A percentile compares a stretch with the other conserved stretches of the same genome.
These are phyloP conservation scores for Abramis brama DNA, from an alignment of 2,113 vertebrate species.

Conservation along the genomic window DNA sequence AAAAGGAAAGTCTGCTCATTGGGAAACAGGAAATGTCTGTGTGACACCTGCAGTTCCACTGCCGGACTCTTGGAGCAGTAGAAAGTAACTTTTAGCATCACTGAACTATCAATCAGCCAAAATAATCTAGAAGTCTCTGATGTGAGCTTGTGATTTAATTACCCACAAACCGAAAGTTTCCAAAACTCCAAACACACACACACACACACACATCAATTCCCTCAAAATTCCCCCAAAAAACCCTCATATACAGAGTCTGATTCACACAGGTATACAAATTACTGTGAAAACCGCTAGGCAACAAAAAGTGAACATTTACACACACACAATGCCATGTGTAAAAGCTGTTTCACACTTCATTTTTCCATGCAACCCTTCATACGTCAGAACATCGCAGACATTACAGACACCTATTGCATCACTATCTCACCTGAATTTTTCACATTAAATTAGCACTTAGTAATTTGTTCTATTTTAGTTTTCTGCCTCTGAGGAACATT, in stretches of 20 bases:
- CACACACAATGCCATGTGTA: background rate
- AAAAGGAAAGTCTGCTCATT: background rate
- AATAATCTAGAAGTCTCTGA: background rate
- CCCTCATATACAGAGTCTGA: background rate
- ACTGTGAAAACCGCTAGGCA: background rate
- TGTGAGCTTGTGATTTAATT: background rate
- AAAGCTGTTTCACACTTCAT: background rate
- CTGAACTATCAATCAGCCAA: conserved; percentile 3
- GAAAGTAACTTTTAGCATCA: conserved; percentile 20
- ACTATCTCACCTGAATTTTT: background rate
- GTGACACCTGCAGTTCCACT: background rate
- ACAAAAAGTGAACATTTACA: background rate
- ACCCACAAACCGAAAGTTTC: background rate
- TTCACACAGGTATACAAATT: background rate
- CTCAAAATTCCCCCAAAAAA: background rate
- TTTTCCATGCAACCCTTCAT: background rate
- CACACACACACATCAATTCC: background rate
- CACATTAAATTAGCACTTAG: background rate
- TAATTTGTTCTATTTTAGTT: conserved; percentile 2
- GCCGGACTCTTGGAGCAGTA: conserved; percentile 44
- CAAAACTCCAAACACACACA: background rate
- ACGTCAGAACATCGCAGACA: background rate
- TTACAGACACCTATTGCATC: background rate
- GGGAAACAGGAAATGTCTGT: background rate
- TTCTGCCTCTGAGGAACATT: background rate